Evolutionary conservation across 1,140 invertebrate genomes (phyloP).

Genomic region (Gerris buenoi): DNA sequence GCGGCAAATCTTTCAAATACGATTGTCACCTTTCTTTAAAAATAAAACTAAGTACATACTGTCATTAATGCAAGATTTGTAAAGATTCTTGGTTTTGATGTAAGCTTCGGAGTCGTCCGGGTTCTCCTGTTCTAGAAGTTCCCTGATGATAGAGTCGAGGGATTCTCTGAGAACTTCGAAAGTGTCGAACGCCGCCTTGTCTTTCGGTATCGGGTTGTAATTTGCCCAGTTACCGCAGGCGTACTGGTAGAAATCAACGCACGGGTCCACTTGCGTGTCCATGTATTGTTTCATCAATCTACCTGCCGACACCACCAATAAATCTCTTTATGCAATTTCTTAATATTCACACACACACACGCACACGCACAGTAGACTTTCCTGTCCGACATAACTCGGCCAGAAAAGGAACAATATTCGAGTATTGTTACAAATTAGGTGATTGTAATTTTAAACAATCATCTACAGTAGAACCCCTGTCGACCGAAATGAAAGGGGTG

Average conservation of each 20-base stretch:
- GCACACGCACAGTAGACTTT: too few relatives aligned
- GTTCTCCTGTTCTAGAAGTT: slow-evolving; percentile 42
- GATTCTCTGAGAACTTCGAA: slow-evolving; percentile 68
- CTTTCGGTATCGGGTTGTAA: slow-evolving; percentile 67
- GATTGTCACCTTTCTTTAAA: too few relatives aligned
- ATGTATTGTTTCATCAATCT: slow-evolving; percentile 56
- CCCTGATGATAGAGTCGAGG: slow-evolving; percentile 47
- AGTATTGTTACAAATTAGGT: too few relatives aligned
- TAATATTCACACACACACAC: too few relatives aligned
- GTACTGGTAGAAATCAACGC: slow-evolving; percentile 80
- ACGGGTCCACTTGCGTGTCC: slow-evolving; percentile 62
- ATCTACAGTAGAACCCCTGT: too few relatives aligned
- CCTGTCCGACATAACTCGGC: too few relatives aligned
- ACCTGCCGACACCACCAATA: slow-evolving; percentile 10
- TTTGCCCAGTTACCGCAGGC: slow-evolving; percentile 77
- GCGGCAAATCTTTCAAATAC: too few relatives aligned
- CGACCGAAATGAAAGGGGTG: too few relatives aligned
- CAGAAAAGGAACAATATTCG: too few relatives aligned
- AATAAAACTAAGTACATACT: slow-evolving; percentile 31
- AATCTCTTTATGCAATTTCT: too few relatives aligned
- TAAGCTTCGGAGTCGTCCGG: slow-evolving; percentile 34
- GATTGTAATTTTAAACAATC: too few relatives aligned
- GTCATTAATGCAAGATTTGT: slow-evolving; percentile 70
- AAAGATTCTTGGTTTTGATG: slow-evolving; percentile 61
- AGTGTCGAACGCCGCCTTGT: slow-evolving; percentile 63